Conservation (phyloP, 1,140 invertebrate genomes). For the Oryctes rhinoceros region DNA sequence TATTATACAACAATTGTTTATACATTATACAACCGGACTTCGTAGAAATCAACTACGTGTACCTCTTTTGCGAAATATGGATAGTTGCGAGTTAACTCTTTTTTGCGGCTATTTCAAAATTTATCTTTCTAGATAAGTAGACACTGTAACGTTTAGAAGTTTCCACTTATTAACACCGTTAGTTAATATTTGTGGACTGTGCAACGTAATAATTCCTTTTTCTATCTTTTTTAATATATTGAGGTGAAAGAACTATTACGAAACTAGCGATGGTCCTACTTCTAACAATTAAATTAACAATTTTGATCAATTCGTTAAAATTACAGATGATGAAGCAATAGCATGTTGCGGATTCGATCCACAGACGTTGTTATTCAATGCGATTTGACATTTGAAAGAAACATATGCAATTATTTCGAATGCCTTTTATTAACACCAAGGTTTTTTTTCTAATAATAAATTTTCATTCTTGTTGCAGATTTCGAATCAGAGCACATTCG, state of each 20-base stretch:
- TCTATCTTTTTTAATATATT: not conserved
- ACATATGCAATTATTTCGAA: not conserved
- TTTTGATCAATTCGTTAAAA: not conserved
- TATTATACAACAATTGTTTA: too few relatives aligned
- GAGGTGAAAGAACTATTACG: not conserved
- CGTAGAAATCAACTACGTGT: too few relatives aligned
- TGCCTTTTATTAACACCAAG: too few relatives aligned
- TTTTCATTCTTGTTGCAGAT: constrained; percentile 43
- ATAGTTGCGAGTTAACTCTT: too few relatives aligned
- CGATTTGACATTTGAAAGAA: not conserved
- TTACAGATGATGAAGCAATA: constrained; percentile 4
- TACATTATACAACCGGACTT: too few relatives aligned
- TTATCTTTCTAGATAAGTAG: not conserved
- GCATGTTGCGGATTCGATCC: not conserved
- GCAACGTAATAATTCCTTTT: not conserved
- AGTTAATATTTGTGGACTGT: not conserved
- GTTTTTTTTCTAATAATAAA: too few relatives aligned
- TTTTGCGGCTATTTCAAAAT: not conserved
- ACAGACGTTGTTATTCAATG: not conserved
- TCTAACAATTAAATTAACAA: not conserved
- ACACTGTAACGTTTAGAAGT: not conserved
- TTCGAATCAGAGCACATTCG: constrained; percentile 40
- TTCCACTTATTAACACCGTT: constrained; percentile 10
- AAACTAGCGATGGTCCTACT: not conserved
- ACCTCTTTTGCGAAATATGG: too few relatives aligned